phyloP scores from a whole-genome alignment of 2,113 vertebrate species.

The Laterallus jamaicensis region DNA sequence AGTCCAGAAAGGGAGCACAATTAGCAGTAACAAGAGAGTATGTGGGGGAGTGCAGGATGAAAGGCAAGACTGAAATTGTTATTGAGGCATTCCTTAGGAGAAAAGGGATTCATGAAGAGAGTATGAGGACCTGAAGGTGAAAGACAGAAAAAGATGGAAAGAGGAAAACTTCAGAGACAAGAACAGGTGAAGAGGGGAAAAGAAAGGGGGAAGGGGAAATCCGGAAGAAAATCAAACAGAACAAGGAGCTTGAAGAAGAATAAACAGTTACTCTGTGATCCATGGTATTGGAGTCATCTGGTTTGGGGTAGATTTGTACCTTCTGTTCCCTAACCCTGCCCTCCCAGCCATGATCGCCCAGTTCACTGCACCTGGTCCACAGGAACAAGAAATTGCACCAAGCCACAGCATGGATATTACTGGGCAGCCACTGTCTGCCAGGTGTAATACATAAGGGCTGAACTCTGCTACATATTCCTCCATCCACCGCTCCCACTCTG shows the following conservation, averaged over 20 bases:
- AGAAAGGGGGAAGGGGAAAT: background rate
- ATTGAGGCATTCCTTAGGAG: background rate
- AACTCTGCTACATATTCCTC: background rate
- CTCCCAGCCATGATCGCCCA: background rate
- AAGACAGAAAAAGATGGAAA: background rate
- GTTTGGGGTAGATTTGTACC: background rate
- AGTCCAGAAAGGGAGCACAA: conserved; percentile 55
- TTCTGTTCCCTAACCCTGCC: background rate
- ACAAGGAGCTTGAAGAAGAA: background rate
- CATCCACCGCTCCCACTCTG: background rate
- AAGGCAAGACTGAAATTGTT: conserved; percentile 17
- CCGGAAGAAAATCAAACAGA: background rate
- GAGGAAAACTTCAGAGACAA: background rate
- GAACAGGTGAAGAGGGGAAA: background rate
- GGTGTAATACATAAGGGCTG: background rate
- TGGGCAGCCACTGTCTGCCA: background rate
- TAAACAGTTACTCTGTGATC: background rate
- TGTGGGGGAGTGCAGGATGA: conserved; percentile 14
- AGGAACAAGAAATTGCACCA: background rate
- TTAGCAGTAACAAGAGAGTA: conserved; percentile 48
- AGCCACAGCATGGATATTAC: background rate
- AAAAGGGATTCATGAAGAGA: background rate
- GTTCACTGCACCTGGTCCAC: background rate
- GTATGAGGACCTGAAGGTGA: background rate
- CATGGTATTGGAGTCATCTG: background rate